Evolutionary conservation across 2,888 invertebrate species (phyloP), one percentile per base, ranked within the genome.

Genomic region (Ormyrus rosae): DNA sequence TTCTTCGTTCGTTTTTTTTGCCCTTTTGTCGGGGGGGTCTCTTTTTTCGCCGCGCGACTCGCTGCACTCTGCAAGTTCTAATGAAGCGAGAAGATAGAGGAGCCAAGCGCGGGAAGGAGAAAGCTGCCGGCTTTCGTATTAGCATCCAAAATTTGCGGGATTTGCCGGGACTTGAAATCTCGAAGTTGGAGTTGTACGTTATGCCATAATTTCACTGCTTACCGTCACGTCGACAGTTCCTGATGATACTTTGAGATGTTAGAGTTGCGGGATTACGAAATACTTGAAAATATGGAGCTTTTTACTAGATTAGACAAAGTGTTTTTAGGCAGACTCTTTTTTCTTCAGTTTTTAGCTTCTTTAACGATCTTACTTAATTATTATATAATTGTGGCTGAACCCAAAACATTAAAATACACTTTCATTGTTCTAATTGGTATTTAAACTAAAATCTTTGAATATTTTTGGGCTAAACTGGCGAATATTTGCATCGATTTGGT

Each of bases 71-170:
- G 61, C 34, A 56, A 73, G 55, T 56, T 65, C 74, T 74, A 74
- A 74, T 67, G 74, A 61, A 80, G 69, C 63, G 58, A 55, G 50
- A 72, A 13, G 34, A 34, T n/a, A 6, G 45, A n/a, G 60, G 6
- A 19, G 34, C 13, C 10, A 53, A 46, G 45, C 10, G 10, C 0
- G 11, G 2, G 10, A 46, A 48, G 5, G 48, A 55, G 46, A 51
- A 7, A 13, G 5, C 45, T 19, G 6, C 34, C 6, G 53, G 34
- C 34, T 34, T 34, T 2, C 34, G 34, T 34, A 34, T 34, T 34
- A 53, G 9, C 50, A 71, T 13, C 45, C 8, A 7, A 60, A 67
- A 72, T 78, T 71, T 65, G 61, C 63, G 65, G 65, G 68, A 63
- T 64, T 81, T 79, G 19, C 9, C 6, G 10, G 46, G 45, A 63